Evolutionary conservation across 2,797 vertebrate genomes (phyloP).

Genomic region (Pipistrellus pygmaeus): DNA sequence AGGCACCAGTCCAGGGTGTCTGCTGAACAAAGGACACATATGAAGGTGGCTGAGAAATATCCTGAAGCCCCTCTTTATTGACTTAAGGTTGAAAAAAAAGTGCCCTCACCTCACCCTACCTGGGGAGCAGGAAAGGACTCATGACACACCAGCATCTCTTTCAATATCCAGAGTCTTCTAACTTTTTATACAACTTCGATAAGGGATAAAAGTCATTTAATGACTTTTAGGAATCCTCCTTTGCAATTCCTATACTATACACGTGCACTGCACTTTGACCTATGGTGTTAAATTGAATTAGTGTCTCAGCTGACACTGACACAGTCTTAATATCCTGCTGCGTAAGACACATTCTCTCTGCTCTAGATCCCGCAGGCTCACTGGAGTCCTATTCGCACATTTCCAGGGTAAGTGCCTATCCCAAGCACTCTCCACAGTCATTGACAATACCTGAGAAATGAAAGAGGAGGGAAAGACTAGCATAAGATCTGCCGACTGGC

Average conservation of each 20-base stretch:
- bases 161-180: background rate
- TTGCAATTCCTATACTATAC: background rate
- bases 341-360: background rate
- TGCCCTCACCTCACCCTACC: background rate
- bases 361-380: background rate
- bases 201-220: background rate
- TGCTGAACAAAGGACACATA: background rate
- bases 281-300: background rate
- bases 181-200: background rate
- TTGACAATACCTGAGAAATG: background rate
- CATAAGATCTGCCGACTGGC: background rate
- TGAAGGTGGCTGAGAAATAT: background rate
- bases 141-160: background rate
- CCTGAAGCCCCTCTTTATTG: background rate
- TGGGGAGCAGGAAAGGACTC: background rate
- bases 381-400: background rate
- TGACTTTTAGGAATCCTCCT: background rate
- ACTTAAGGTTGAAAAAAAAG: background rate
- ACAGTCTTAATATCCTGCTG: background rate
- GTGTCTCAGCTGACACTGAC: background rate
- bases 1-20: background rate
- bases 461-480: background rate
- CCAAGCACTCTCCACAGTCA: background rate
- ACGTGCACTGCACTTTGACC: background rate
- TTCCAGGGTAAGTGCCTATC: background rate